Conservation (phyloP, 2,797 vertebrate species). For the Onychomys leucogaster region DNA sequence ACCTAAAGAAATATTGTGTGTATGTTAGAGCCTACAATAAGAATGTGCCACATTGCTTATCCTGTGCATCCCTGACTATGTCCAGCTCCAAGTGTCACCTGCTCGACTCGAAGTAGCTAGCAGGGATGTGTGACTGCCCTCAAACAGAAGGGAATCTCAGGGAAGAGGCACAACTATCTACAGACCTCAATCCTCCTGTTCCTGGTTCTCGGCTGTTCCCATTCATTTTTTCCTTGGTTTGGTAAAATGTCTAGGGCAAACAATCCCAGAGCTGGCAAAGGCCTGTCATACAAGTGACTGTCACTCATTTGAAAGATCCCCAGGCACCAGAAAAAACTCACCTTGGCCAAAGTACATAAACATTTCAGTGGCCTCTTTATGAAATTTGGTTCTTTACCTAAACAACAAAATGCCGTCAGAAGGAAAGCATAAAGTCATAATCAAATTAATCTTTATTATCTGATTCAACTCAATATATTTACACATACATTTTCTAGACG, state of each 20-base stretch:
- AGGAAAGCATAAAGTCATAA: neutral
- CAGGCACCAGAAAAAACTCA: neutral
- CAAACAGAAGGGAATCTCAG: neutral
- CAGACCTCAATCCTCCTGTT: neutral
- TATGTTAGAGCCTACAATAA: neutral
- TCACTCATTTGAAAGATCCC: neutral
- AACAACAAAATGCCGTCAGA: neutral
- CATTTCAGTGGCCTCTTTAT: neutral
- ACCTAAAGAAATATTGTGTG: neutral
- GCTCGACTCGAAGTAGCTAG: neutral
- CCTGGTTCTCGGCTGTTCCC: neutral
- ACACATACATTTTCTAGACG: neutral
- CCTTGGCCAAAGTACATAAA: neutral
- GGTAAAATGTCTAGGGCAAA: neutral
- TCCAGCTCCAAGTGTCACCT: neutral
- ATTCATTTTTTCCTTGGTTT: neutral
- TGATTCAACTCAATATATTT: neutral
- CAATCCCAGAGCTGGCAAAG: neutral
- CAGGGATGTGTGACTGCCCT: neutral
- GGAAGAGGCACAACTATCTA: neutral
- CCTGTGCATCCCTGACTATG: neutral
- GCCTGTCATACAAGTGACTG: neutral
- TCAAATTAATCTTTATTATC: slow-evolving; percentile 49
- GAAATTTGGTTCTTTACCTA: neutral
- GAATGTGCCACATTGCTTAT: neutral